A percentile compares a stretch with the other conserved stretches of the same genome.
These are phyloP conservation scores for Nyctibius bracteatus DNA, from an alignment of 2,113 vertebrate species.

Conservation along the genomic window DNA sequence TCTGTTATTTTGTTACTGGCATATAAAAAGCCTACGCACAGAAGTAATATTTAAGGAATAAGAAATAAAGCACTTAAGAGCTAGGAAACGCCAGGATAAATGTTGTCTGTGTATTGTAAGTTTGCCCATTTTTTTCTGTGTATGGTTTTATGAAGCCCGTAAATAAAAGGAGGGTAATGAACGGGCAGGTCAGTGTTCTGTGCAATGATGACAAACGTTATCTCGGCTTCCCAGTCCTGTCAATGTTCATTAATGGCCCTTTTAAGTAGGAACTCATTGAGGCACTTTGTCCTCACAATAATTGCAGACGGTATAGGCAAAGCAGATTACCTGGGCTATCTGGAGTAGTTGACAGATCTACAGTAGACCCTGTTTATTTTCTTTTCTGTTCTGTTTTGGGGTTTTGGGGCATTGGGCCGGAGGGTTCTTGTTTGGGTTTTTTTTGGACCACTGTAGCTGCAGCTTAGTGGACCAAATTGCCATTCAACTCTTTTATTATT, in stretches of 20 bases:
- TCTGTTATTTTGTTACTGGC: background rate
- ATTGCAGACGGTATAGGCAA: background rate
- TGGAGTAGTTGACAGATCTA: background rate
- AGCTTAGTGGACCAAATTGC: background rate
- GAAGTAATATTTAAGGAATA: background rate
- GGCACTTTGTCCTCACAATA: background rate
- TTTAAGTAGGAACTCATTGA: background rate
- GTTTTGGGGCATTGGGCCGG: background rate
- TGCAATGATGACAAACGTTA: background rate
- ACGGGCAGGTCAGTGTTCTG: background rate
- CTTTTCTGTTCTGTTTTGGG: background rate
- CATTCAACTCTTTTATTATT: background rate
- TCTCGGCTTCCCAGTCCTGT: background rate
- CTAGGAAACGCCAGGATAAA: background rate
- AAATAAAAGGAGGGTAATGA: background rate
- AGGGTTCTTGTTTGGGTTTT: accelerated
- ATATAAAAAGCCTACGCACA: background rate
- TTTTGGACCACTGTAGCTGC: background rate
- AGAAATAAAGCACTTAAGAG: background rate
- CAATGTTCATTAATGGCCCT: background rate
- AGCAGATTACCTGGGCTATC: background rate
- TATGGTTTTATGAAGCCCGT: background rate
- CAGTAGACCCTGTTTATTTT: background rate
- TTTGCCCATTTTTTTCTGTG: background rate
- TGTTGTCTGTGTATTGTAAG: background rate